Evolutionary conservation across 2,113 vertebrate species (phyloP).

Genomic region (Paralichthys olivaceus): DNA sequence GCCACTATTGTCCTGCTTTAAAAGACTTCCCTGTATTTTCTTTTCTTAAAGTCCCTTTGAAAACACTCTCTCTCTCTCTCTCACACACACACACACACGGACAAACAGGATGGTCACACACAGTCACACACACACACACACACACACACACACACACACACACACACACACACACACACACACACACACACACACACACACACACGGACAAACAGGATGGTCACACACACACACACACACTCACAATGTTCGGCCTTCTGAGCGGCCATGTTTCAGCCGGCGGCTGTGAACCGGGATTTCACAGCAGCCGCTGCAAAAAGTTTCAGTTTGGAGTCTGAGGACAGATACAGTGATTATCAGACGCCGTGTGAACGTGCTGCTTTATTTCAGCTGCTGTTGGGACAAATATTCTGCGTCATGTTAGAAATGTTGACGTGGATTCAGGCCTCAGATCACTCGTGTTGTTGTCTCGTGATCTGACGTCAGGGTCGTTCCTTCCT

Average conservation of each 20-base stretch:
- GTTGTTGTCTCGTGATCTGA: too few species aligned
- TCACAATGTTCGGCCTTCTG: conserved; percentile 28
- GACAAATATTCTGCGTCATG: too few species aligned
- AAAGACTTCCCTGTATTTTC: conserved; percentile 40
- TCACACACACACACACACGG: conserved; percentile 6
- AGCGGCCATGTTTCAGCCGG: not conserved
- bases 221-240: too few species aligned
- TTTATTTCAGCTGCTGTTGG: too few species aligned
- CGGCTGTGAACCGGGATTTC: not conserved
- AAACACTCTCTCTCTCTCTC: conserved; percentile 22
- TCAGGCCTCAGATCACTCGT: too few species aligned
- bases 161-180: not conserved
- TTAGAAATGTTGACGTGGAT: too few species aligned
- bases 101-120: conserved; percentile 26
- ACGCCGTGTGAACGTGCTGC: too few species aligned
- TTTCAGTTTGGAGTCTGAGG: not conserved
- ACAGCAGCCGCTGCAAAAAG: not conserved
- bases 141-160: not conserved
- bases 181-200: conserved; percentile 4
- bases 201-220: conserved; percentile 21
- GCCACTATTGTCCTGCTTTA: conserved; percentile 46
- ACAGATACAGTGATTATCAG: too few species aligned
- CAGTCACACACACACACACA: not conserved
- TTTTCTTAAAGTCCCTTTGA: conserved; percentile 36
- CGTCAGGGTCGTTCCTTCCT: too few species aligned